Evolutionary conservation across 2,113 vertebrate genomes (phyloP).

Genomic region (Rhinoderma darwinii): DNA sequence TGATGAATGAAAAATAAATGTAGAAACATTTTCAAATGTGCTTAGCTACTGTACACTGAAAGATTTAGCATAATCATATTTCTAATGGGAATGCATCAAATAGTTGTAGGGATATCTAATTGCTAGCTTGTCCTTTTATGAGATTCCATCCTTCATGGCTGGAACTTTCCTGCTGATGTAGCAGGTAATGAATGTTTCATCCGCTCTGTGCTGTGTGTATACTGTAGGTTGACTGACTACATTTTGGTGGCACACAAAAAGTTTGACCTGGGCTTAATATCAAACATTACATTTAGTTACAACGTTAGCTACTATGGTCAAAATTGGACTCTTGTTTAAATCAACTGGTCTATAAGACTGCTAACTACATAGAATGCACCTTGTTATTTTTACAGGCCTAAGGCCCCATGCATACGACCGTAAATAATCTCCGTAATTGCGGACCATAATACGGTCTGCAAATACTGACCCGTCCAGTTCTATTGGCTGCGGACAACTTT

Average conservation of each 20-base stretch:
- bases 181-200: neutral
- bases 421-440: too few relatives aligned
- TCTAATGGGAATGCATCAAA: constrained; percentile 53
- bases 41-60: constrained; percentile 41
- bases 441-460: too few relatives aligned
- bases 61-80: constrained; percentile 51
- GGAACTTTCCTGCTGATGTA: constrained; percentile 16
- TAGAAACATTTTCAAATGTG: constrained; percentile 44
- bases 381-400: too few relatives aligned
- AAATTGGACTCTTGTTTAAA: neutral
- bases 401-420: too few relatives aligned
- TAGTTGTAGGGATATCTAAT: constrained; percentile 9
- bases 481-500: too few relatives aligned
- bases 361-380: too few relatives aligned
- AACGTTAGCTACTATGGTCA: neutral
- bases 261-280: neutral
- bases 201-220: neutral
- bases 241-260: neutral
- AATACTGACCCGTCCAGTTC: too few relatives aligned
- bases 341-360: too few relatives aligned
- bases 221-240: neutral
- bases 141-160: constrained; percentile 27
- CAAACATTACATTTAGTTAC: neutral
- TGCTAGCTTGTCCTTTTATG: constrained; percentile 48
- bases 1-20: constrained; percentile 57